Evolutionary conservation across 2,797 vertebrate genomes (phyloP), one percentile per base, ranked within the genome.

Genomic region (Erithacus rubecula): DNA sequence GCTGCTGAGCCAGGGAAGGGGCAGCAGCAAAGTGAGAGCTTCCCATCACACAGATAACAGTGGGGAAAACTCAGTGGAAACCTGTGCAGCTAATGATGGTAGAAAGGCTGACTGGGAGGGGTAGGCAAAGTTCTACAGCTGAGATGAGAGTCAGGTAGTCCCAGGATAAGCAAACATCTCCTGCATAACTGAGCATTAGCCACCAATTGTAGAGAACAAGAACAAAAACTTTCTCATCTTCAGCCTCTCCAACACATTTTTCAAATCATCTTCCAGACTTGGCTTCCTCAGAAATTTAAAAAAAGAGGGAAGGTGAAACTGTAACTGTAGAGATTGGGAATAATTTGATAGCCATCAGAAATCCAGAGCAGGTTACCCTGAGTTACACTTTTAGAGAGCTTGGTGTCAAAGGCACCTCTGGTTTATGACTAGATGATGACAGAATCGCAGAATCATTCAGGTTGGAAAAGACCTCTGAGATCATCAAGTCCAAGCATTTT

Each of bases 221-320:
- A 78, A 71, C 27, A 65, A 86, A 86, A 78, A 36, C 9, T 6
- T 49, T 26, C 5, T 80, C 32, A 11, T 59, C 34, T 80, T 82
- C 4, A 2, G 30, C 27, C 60, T 41, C 18, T 72, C 51, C 3
- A 13, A 1, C 0, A 0, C 1, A 2, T 37, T 80, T 94, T 77
- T 78, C 52, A n/a, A 62, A 30, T 58, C 4, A 29, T 69, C 29
- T 69, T 85, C n/a, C 32, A 77, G 26, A 29, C 18, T 69, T 74
- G 34, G 10, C 36, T 82, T 63, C 52, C 67, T 79, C 2, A 0
- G 74, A 44, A 20, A 9, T 67, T 67, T 19, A 4, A 37, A 43
- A 52, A 88, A 67, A 43, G 55, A 62, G 12, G 4, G n/a, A 72
- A 46, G 18, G 30, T 76, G 41, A 60, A 89, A 11, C 22, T 83